Conservation (phyloP, 2,113 vertebrate genomes). For the Alectura lathami region DNA sequence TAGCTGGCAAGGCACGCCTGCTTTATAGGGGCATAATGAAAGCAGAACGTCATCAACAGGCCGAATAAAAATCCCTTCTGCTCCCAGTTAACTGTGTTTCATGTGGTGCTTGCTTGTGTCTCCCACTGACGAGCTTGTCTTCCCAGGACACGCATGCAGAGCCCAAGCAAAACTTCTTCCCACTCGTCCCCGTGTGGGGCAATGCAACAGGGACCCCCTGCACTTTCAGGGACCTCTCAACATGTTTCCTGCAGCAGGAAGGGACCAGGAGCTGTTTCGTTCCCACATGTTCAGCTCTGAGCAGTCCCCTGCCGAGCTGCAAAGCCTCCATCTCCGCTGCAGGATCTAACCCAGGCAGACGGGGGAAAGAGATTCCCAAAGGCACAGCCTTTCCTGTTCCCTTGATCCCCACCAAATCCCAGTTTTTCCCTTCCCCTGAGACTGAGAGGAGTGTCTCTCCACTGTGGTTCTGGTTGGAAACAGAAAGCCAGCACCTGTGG, state of each 20-base stretch:
- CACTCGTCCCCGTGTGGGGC: neutral
- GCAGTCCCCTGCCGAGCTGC: neutral
- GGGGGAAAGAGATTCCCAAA: constrained; percentile 17
- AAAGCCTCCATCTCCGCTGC: neutral
- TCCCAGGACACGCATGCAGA: neutral
- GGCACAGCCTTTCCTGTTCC: constrained; percentile 27
- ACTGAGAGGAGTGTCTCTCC: neutral
- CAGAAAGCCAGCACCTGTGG: neutral
- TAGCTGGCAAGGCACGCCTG: neutral
- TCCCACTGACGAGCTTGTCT: neutral
- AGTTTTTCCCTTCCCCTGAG: neutral
- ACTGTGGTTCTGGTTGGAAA: neutral
- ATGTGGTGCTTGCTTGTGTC: neutral
- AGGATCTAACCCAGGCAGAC: neutral
- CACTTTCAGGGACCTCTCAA: neutral
- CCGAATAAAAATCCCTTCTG: neutral
- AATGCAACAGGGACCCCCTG: neutral
- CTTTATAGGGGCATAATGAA: neutral
- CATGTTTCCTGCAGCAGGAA: neutral
- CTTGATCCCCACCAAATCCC: neutral
- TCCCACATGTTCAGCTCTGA: neutral
- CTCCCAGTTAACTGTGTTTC: neutral
- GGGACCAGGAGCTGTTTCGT: neutral
- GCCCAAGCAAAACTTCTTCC: neutral
- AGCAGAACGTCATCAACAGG: neutral